These are phyloP conservation scores for Dichetophora obliterata DNA, from an alignment of 2,888 invertebrate species.

Conservation along the genomic window DNA sequence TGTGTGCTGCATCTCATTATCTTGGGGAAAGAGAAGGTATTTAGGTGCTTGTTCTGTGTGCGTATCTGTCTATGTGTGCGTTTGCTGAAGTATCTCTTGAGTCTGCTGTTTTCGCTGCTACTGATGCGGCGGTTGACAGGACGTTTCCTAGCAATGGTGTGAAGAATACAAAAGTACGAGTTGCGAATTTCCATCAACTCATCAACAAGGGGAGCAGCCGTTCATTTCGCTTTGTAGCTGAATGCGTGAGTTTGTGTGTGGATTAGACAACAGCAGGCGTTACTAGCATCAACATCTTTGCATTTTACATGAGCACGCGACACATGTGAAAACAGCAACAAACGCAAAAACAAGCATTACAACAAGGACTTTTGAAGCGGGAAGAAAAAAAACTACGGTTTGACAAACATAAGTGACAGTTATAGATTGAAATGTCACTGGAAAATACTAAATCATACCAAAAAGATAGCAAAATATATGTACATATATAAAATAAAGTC, in stretches of 20 bases:
- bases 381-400: not conserved
- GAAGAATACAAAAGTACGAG: conserved; percentile 39
- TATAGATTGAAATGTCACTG: not conserved
- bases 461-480: no score
- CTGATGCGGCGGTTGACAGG: conserved; percentile 1
- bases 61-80: not conserved
- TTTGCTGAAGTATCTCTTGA: not conserved
- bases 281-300: conserved; percentile 45
- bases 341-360: conserved; percentile 11
- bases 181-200: conserved; percentile 40
- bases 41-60: not conserved
- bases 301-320: conserved; percentile 48
- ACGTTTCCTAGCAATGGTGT: conserved; percentile 15
- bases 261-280: conserved; percentile 14
- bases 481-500: no score
- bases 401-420: conserved; percentile 14
- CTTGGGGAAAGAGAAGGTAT: not conserved
- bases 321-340: conserved; percentile 46
- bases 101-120: conserved; percentile 6
- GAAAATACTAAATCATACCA: no score
- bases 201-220: conserved; percentile 31
- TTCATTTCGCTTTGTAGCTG: conserved; percentile 8
- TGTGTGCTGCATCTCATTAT: conserved; percentile 44
- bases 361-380: not conserved
- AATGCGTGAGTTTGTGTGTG: not conserved